A percentile compares a stretch with the other conserved stretches of the same genome.
phyloP scores from a whole-genome alignment of 1,140 invertebrate genomes.

The Heliothis subflexa region DNA sequence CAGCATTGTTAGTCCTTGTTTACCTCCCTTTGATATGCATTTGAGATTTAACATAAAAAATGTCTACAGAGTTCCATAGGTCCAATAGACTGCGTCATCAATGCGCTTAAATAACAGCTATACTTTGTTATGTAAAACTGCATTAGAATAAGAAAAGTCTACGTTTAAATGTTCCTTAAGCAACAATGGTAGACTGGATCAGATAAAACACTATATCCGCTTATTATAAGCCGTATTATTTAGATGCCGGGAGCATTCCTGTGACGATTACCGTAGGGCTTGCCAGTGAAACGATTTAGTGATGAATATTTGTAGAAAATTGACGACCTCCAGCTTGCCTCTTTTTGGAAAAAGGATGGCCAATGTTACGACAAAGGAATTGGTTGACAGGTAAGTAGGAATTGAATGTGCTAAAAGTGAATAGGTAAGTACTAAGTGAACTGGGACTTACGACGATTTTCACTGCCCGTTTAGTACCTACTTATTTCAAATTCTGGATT shows the following conservation, averaged over 20 bases:
- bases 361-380: neutral
- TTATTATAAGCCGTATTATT: neutral
- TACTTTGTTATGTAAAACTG: slow-evolving; percentile 24
- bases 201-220: slow-evolving; percentile 27
- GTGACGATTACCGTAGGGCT: slow-evolving; percentile 2
- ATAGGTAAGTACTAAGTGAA: neutral
- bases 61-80: too few species aligned
- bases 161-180: neutral
- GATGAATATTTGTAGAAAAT: slow-evolving; percentile 15
- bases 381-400: slow-evolving; percentile 22
- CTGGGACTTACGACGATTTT: too few species aligned
- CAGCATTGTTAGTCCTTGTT: too few species aligned
- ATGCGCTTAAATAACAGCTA: neutral
- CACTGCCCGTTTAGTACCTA: too few species aligned
- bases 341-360: neutral
- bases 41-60: too few species aligned
- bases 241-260: neutral
- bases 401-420: neutral
- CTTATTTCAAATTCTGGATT: too few species aligned
- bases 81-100: too few species aligned
- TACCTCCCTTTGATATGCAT: too few species aligned
- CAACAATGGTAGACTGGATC: neutral
- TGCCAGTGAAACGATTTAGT: neutral
- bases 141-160: slow-evolving; percentile 37
- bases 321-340: neutral